phyloP scores from a whole-genome alignment of 2,113 vertebrate genomes.

The Gnathonemus longibarbis region DNA sequence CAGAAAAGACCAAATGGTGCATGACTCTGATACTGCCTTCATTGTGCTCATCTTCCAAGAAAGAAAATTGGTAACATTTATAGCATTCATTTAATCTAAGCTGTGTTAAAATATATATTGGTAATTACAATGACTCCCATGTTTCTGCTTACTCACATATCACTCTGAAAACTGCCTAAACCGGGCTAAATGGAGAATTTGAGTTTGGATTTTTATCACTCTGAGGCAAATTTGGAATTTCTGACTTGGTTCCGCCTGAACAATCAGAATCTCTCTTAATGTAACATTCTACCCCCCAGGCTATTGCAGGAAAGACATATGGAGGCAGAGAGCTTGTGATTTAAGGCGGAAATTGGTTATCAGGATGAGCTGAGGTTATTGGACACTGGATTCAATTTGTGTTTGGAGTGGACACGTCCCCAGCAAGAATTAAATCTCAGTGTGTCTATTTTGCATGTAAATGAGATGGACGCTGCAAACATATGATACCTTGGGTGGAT shows the following conservation, averaged over 20 bases:
- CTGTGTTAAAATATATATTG: background rate
- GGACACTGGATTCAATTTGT: conserved; percentile 11
- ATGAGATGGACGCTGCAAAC: background rate
- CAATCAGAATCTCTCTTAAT: background rate
- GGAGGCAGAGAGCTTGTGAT: background rate
- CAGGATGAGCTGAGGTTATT: background rate
- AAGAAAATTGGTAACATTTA: conserved; percentile 19
- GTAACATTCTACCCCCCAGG: background rate
- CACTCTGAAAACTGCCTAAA: background rate
- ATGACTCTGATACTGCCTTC: conserved; percentile 23
- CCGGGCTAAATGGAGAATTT: background rate
- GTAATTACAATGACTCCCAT: background rate
- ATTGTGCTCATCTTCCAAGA: conserved; percentile 32
- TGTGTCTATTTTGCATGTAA: background rate
- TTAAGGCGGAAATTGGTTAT: conserved; percentile 16
- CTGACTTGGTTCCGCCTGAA: background rate
- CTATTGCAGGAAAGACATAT: background rate
- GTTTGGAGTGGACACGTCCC: background rate
- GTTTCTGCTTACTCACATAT: background rate
- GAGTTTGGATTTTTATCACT: background rate
- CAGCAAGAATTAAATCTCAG: background rate
- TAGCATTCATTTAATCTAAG: background rate
- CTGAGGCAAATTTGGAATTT: background rate
- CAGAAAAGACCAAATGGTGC: conserved; percentile 37
- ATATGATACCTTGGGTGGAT: background rate